Conservation (phyloP, 2,797 vertebrate species). For the Danio kyathit region DNA sequence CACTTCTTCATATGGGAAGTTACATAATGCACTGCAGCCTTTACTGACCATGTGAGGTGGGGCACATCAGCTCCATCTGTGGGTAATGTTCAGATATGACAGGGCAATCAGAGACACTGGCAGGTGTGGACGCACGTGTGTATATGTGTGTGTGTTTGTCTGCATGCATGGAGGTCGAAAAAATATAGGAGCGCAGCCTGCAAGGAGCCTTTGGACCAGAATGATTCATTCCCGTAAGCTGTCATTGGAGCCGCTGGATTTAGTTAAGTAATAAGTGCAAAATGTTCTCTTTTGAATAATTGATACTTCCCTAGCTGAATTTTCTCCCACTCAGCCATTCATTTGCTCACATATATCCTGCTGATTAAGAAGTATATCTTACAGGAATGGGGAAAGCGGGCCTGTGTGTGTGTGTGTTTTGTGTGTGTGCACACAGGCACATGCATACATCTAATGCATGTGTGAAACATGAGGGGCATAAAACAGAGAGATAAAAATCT, state of each 20-base stretch:
- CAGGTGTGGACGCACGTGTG: conserved; percentile 7
- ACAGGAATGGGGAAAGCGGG: conserved; percentile 53
- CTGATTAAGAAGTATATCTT: conserved; percentile 75
- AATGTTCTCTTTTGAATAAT: conserved; percentile 76
- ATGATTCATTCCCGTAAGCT: conserved; percentile 69
- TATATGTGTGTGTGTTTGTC: conserved; percentile 9
- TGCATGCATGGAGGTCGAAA: conserved; percentile 31
- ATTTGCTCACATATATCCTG: conserved; percentile 71
- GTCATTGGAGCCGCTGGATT: conserved; percentile 71
- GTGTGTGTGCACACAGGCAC: conserved; percentile 10
- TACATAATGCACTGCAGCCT: conserved; percentile 45
- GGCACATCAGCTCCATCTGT: conserved; percentile 62
- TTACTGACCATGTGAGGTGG: conserved; percentile 46
- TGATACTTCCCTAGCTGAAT: conserved; percentile 68
- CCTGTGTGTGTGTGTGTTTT: conserved; percentile 19
- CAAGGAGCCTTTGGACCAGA: conserved; percentile 49
- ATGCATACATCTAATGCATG: conserved; percentile 13
- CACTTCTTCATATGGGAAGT: conserved; percentile 23
- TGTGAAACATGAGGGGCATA: background rate
- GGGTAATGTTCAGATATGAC: conserved; percentile 51
- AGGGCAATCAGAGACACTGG: conserved; percentile 10
- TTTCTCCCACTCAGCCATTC: conserved; percentile 69
- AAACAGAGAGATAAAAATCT: background rate
- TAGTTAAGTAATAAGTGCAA: conserved; percentile 77
- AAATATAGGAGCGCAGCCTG: conserved; percentile 41